Percentiles rank a stretch among this genome's conserved stretches.
These are phyloP conservation scores for Laspeyria flexula DNA, from an alignment of 2,888 invertebrate species.

Conservation along the genomic window DNA sequence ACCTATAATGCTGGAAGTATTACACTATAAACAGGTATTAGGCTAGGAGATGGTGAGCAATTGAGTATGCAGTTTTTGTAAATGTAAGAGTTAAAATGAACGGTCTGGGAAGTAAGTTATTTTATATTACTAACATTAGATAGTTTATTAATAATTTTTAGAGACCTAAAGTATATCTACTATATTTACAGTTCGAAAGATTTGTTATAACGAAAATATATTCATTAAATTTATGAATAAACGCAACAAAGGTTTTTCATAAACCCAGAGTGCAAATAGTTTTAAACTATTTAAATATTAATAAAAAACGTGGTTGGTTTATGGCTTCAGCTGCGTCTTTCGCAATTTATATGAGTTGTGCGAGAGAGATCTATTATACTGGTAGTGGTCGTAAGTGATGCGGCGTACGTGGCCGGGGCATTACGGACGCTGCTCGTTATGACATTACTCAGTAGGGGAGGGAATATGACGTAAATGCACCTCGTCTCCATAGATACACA, in stretches of 20 bases:
- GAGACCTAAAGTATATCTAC: too few relatives aligned
- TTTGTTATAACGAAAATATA: too few relatives aligned
- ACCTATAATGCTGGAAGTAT: constrained; percentile 22
- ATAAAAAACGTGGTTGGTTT: constrained; percentile 15
- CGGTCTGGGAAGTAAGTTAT: too few relatives aligned
- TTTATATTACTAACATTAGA: too few relatives aligned
- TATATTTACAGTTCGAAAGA: too few relatives aligned
- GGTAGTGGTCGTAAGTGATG: constrained; percentile 27
- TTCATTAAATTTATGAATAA: too few relatives aligned
- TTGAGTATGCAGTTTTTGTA: neutral
- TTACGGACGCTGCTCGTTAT: constrained; percentile 24
- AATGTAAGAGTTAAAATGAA: too few relatives aligned
- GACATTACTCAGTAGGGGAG: constrained; percentile 19
- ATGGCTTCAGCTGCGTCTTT: constrained; percentile 21
- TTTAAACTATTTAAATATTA: constrained; percentile 1
- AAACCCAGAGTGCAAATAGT: too few relatives aligned
- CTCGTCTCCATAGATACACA: neutral
- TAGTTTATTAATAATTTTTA: too few relatives aligned
- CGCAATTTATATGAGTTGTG: constrained; percentile 23
- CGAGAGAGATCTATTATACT: constrained; percentile 29
- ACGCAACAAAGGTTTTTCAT: too few relatives aligned
- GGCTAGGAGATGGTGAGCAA: constrained; percentile 10
- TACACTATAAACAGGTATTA: constrained; percentile 29
- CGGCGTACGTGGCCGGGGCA: constrained; percentile 29
- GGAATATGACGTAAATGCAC: neutral